Percentiles rank a stretch among this genome's conserved stretches.
phyloP scores from a whole-genome alignment of 1,140 invertebrate species.

The Sycobia sp. region DNA sequence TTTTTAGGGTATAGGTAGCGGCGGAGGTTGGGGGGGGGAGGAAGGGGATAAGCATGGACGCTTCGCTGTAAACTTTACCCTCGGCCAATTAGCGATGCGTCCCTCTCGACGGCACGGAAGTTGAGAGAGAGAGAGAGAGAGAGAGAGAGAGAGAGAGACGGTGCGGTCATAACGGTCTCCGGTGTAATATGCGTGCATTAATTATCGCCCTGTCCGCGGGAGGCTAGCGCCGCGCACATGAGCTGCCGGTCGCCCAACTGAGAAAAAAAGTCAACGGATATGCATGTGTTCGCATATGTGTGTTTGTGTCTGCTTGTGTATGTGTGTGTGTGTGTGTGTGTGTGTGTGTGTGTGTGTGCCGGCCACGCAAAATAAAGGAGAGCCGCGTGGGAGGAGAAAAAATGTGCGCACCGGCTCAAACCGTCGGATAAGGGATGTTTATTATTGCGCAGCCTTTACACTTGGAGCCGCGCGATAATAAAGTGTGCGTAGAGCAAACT shows the following conservation, averaged over 20 bases:
- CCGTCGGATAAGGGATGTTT: too few species aligned
- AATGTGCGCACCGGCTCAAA: too few species aligned
- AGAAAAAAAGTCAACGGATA: too few species aligned
- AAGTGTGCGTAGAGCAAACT: slow-evolving; percentile 6
- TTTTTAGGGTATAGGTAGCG: too few species aligned
- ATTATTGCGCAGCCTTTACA: background rate
- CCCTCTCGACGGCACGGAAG: background rate
- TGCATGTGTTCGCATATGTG: too few species aligned
- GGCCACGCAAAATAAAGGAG: background rate
- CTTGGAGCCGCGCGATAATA: background rate
- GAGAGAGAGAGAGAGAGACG: background rate
- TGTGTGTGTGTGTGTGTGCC: background rate
- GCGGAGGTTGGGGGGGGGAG: too few species aligned
- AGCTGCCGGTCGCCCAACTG: too few species aligned
- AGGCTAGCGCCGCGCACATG: too few species aligned
- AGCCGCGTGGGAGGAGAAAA: background rate
- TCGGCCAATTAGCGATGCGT: slow-evolving; percentile 21
- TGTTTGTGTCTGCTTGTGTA: background rate
- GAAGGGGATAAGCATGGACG: too few species aligned
- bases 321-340: background rate
- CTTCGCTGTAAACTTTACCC: background rate
- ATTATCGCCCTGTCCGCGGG: too few species aligned
- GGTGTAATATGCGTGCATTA: too few species aligned
- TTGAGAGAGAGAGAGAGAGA: too few species aligned
- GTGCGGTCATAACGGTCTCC: slow-evolving; percentile 6